Percentiles rank a stretch among this genome's conserved stretches.
Conservation (phyloP, 2,113 vertebrate genomes). For the Sylvietta virens region DNA sequence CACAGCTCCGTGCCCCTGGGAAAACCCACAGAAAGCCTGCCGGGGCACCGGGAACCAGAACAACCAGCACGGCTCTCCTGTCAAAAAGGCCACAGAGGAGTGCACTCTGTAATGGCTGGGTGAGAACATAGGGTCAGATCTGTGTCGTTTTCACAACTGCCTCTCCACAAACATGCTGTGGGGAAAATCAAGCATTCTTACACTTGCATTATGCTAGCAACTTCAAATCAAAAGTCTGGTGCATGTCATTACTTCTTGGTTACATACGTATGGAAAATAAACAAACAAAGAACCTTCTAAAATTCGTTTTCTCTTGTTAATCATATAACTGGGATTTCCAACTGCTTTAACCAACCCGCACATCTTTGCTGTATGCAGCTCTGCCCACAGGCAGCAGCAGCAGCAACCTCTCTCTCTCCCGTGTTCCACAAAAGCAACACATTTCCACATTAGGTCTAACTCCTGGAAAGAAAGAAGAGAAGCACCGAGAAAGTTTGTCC, state of each 20-base stretch:
- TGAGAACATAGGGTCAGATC: not conserved
- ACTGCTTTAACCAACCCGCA: not conserved
- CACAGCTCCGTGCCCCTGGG: not conserved
- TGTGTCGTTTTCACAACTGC: not conserved
- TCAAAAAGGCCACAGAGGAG: not conserved
- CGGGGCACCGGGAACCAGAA: not conserved
- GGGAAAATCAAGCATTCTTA: not conserved
- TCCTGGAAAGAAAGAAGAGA: not conserved
- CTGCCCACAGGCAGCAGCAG: conserved; percentile 39
- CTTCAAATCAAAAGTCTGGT: not conserved
- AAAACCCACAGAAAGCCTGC: not conserved
- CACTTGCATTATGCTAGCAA: not conserved
- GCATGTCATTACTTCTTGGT: not conserved
- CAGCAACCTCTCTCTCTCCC: not conserved
- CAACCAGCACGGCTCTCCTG: not conserved
- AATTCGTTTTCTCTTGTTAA: not conserved
- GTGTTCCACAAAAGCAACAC: conserved; percentile 3
- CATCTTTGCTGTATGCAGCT: conserved; percentile 3
- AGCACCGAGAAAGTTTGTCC: conserved; percentile 5
- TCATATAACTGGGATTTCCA: not conserved
- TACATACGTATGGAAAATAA: not conserved
- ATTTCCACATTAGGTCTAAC: conserved; percentile 1
- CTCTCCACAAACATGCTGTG: not conserved
- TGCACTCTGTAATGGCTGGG: not conserved
- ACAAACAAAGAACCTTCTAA: not conserved